Evolutionary conservation across 2,113 vertebrate species (phyloP).

Genomic region (Eurypyga helias): DNA sequence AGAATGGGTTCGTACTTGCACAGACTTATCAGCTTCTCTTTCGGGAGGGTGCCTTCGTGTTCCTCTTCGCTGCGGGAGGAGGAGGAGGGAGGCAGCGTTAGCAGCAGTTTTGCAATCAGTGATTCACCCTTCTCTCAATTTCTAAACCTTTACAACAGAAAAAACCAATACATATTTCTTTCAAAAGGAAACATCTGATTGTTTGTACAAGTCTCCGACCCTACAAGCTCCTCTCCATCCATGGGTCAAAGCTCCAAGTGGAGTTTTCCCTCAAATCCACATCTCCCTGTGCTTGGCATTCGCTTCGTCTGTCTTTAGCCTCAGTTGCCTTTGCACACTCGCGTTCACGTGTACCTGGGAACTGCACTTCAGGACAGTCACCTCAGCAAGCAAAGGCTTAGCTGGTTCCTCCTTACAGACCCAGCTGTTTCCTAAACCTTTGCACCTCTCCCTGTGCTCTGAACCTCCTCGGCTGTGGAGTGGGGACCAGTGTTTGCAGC

Average conservation of each 20-base stretch:
- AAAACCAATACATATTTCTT: not conserved
- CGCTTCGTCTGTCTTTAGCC: not conserved
- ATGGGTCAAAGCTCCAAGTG: not conserved
- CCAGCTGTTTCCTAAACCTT: not conserved
- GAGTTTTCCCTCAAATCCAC: not conserved
- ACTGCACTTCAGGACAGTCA: not conserved
- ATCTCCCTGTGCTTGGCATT: not conserved
- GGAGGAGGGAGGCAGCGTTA: not conserved
- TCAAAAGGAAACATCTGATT: not conserved
- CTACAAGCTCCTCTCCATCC: not conserved
- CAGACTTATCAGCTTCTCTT: slow-evolving; percentile 89
- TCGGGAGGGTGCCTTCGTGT: slow-evolving; percentile 79
- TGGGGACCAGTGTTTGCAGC: not conserved
- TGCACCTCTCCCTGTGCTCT: not conserved
- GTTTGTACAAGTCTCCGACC: not conserved
- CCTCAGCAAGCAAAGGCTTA: not conserved
- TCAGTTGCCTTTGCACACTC: not conserved
- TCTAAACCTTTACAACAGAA: not conserved
- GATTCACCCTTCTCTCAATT: not conserved
- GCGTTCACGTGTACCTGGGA: not conserved
- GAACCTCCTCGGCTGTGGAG: not conserved
- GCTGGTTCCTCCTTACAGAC: not conserved
- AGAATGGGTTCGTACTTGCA: slow-evolving; percentile 91
- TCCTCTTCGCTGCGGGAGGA: slow-evolving; percentile 81
- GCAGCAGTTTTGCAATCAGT: not conserved